phyloP scores from a whole-genome alignment of 2,113 vertebrate genomes.

The Oostethus manadensis region DNA sequence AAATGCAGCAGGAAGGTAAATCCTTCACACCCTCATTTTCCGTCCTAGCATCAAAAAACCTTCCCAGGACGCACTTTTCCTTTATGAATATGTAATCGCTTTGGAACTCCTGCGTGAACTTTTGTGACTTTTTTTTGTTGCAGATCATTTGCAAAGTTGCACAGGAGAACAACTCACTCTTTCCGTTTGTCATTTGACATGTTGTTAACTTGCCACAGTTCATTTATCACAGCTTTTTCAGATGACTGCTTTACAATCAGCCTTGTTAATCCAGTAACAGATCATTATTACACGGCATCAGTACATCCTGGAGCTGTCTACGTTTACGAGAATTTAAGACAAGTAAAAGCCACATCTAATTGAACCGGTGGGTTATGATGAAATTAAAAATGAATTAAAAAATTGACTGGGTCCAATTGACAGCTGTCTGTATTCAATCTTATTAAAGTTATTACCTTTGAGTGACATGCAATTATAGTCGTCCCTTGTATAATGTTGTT shows the following conservation, averaged over 20 bases:
- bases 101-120: slow-evolving; percentile 31
- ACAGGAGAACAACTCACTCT: neutral
- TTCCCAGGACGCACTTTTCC: slow-evolving; percentile 15
- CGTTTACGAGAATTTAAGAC: neutral
- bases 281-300: neutral
- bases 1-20: slow-evolving; percentile 32
- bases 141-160: too few species aligned
- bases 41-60: slow-evolving; percentile 19
- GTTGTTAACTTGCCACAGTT: neutral
- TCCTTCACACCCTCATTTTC: slow-evolving; percentile 16
- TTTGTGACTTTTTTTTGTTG: slow-evolving; percentile 25
- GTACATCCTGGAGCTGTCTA: neutral
- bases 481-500: too few species aligned
- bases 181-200: neutral
- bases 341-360: neutral
- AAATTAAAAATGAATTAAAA: neutral
- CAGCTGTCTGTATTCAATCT: neutral
- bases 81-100: slow-evolving; percentile 14
- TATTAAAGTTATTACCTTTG: too few species aligned
- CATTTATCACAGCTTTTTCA: neutral
- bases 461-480: too few species aligned
- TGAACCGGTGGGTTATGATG: neutral
- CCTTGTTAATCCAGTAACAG: neutral
- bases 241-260: neutral
- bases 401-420: neutral